These are phyloP conservation scores for Oryctolagus cuniculus DNA, from an alignment of 2,113 vertebrate genomes.

Conservation along the genomic window mOryCun1.1 NC_091440.1:90331001-90331500, in stretches of 20 bases:
- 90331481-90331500: too few relatives aligned
- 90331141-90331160: neutral
- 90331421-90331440: too few relatives aligned
- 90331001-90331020: constrained; percentile 62
- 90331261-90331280: neutral
- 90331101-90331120: neutral
- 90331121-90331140: constrained; percentile 10
- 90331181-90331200: neutral
- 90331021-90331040: constrained; percentile 35
- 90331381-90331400: too few relatives aligned
- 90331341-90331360: too few relatives aligned
- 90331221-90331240: neutral
- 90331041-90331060: constrained; percentile 36
- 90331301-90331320: too few relatives aligned
- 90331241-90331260: neutral
- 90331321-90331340: too few relatives aligned
- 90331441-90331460: too few relatives aligned
- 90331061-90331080: neutral
- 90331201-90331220: neutral
- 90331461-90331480: too few relatives aligned
- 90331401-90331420: too few relatives aligned
- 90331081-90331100: neutral
- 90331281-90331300: neutral
- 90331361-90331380: too few relatives aligned
- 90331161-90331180: neutral